Percentiles rank a stretch among this genome's conserved stretches.
Conservation (phyloP, 2,113 vertebrate genomes). For the Galbula dea region DNA sequence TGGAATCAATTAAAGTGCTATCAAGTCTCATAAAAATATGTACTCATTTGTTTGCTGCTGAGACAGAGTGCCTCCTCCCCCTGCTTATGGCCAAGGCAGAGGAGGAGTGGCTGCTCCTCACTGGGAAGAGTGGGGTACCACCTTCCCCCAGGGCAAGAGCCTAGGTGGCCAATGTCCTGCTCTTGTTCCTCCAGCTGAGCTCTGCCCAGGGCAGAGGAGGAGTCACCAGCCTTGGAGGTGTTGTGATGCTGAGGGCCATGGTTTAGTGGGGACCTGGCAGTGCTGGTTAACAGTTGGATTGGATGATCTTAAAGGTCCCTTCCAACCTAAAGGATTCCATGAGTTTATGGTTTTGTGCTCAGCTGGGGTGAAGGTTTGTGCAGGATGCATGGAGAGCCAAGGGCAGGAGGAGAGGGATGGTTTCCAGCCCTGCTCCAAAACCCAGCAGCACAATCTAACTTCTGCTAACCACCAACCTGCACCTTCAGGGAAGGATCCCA, state of each 20-base stretch:
- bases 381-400: background rate
- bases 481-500: background rate
- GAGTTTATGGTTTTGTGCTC: background rate
- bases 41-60: conserved; percentile 45
- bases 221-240: background rate
- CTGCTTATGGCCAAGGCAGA: background rate
- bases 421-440: background rate
- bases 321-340: background rate
- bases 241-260: background rate
- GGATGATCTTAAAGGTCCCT: background rate
- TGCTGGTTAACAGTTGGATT: background rate
- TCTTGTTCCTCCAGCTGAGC: background rate
- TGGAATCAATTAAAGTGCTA: conserved; percentile 66
- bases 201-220: background rate
- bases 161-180: accelerated
- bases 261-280: background rate
- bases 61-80: background rate
- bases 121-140: background rate
- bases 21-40: conserved; percentile 53
- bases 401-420: too few species aligned
- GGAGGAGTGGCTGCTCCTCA: background rate
- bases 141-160: background rate
- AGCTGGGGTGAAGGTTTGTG: background rate
- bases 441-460: accelerated
- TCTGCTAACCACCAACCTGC: background rate